Conservation (phyloP, 2,797 vertebrate genomes). For the Geotria australis region DNA sequence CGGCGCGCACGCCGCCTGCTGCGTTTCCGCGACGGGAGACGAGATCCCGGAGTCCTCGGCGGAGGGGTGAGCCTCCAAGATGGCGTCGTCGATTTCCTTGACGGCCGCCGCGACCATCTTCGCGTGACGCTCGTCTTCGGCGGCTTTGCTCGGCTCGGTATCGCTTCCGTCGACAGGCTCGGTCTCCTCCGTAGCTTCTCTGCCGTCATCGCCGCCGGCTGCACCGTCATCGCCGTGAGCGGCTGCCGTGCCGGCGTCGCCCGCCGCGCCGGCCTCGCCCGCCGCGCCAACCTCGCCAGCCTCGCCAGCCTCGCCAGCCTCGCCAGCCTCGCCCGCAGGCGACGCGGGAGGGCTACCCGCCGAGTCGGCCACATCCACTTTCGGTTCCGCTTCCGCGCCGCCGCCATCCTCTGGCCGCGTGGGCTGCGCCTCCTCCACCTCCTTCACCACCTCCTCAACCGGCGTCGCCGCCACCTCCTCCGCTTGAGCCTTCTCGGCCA, state of each 20-base stretch:
- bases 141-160: slow-evolving; percentile 6
- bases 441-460: neutral
- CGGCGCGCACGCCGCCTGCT: neutral
- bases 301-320: neutral
- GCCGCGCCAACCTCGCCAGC: slow-evolving; percentile 4
- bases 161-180: slow-evolving; percentile 5
- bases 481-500: slow-evolving; percentile 4
- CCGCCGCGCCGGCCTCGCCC: slow-evolving; percentile 2
- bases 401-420: neutral
- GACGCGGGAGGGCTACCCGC: neutral
- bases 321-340: slow-evolving; percentile 4
- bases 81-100: no score
- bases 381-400: slow-evolving; percentile 18
- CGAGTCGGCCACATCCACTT: slow-evolving; percentile 19
- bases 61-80: neutral
- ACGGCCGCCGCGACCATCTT: no score
- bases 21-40: neutral
- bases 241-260: neutral
- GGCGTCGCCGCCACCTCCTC: slow-evolving; percentile 1
- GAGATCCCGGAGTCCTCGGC: neutral
- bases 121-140: accelerated
- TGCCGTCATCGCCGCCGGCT: neutral
- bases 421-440: neutral
- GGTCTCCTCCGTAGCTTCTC: slow-evolving; percentile 1
- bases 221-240: neutral